Evolutionary conservation across 2,113 vertebrate genomes (phyloP).

Genomic region (Ranitomeya variabilis): DNA sequence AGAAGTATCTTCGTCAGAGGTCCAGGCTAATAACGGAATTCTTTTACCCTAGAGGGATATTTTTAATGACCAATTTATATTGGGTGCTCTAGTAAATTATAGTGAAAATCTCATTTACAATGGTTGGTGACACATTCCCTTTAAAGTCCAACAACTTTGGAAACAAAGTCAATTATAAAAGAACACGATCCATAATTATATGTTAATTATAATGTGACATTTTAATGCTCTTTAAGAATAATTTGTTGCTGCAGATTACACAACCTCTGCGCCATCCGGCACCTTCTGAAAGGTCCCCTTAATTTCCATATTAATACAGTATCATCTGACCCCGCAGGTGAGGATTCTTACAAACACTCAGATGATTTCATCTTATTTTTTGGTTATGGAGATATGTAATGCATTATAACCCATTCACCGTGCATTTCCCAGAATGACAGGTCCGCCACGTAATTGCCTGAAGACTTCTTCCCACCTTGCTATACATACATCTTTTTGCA

Average conservation of each 20-base stretch:
- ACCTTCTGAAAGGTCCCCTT: background rate
- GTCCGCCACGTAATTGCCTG: constrained; percentile 9
- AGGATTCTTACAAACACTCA: too few relatives aligned
- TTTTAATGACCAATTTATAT: background rate
- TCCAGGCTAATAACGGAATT: too few relatives aligned
- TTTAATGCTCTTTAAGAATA: constrained; percentile 18
- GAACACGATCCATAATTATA: background rate
- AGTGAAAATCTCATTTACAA: background rate
- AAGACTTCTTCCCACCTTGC: constrained; percentile 2
- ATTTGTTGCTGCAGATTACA: background rate
- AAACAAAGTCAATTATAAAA: background rate
- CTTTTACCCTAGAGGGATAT: too few relatives aligned
- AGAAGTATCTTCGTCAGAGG: too few relatives aligned
- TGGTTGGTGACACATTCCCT: background rate
- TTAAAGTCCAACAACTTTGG: background rate
- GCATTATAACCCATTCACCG: background rate
- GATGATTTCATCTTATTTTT: background rate
- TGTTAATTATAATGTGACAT: background rate
- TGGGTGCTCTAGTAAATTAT: background rate
- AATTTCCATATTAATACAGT: background rate
- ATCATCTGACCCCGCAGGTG: constrained; percentile 3
- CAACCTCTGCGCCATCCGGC: background rate
- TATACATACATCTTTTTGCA: constrained; percentile 25
- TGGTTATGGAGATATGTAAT: background rate
- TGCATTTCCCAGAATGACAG: background rate